Evolutionary conservation across 2,888 invertebrate species (phyloP).

Genomic region (Cotesia congregata): DNA sequence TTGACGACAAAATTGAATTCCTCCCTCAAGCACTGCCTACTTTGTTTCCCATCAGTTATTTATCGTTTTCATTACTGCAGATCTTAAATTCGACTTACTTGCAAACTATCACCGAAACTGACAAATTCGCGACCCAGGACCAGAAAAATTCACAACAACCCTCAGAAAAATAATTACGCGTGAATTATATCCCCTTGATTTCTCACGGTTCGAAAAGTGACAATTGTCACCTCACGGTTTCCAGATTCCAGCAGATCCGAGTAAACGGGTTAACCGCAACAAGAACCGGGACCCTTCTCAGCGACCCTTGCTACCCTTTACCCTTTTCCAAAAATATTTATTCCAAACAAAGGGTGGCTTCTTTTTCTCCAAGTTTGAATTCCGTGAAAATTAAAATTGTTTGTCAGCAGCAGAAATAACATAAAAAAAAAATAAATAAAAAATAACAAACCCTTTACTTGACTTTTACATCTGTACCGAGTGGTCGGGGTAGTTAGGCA

Average conservation of each 20-base stretch:
- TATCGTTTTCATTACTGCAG: constrained; percentile 61
- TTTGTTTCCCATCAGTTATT: constrained; percentile 67
- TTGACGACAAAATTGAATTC: constrained; percentile 62
- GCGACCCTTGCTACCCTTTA: neutral
- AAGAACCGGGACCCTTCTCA: too few relatives aligned
- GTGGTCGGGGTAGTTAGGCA: constrained; percentile 9
- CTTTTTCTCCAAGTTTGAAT: neutral
- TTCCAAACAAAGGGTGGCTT: constrained; percentile 5
- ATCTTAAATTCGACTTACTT: constrained; percentile 65
- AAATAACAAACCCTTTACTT: constrained; percentile 14
- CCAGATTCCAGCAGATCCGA: constrained; percentile 36
- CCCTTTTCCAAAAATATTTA: neutral
- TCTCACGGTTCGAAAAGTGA: constrained; percentile 60
- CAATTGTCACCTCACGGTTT: neutral
- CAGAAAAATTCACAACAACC: constrained; percentile 25
- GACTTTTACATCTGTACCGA: neutral
- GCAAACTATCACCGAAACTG: constrained; percentile 41
- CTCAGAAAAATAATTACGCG: constrained; percentile 57
- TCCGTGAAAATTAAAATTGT: neutral
- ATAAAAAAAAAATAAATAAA: constrained; percentile 8
- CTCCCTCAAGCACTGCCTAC: constrained; percentile 32
- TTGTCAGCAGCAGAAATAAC: constrained; percentile 17
- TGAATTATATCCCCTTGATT: constrained; percentile 65
- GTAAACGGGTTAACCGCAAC: constrained; percentile 58
- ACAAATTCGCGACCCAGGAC: neutral